Percentiles rank a stretch among this genome's conserved stretches.
Evolutionary conservation across 2,113 vertebrate species (phyloP).

Genomic region (Microtus oregoni): DNA sequence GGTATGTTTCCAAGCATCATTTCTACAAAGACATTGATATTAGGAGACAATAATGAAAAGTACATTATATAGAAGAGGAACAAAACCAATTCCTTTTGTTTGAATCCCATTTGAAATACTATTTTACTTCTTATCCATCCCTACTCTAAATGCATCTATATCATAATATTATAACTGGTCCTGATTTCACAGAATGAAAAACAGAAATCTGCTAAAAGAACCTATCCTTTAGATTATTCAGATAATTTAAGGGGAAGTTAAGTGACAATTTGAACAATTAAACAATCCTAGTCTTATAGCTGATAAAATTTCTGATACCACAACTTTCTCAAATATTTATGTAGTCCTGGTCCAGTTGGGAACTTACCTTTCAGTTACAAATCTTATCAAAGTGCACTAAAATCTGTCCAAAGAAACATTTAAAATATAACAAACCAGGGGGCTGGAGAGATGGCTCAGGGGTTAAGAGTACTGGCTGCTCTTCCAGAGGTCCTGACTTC

Average conservation of each 20-base stretch:
- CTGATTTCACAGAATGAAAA: slow-evolving; percentile 20
- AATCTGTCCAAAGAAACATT: not conserved
- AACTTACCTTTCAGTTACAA: slow-evolving; percentile 3
- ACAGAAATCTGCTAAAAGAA: slow-evolving; percentile 21
- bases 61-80: slow-evolving; percentile 13
- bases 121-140: slow-evolving; percentile 21
- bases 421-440: not conserved
- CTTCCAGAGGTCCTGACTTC: not conserved
- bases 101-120: not conserved
- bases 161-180: slow-evolving; percentile 2
- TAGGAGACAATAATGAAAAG: slow-evolving; percentile 13
- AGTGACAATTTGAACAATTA: slow-evolving; percentile 46
- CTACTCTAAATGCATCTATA: slow-evolving; percentile 5
- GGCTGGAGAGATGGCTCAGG: not conserved
- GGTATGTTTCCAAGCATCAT: not conserved
- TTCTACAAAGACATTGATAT: slow-evolving; percentile 10
- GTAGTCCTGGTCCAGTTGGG: not conserved
- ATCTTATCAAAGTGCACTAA: not conserved
- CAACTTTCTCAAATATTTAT: slow-evolving; percentile 37
- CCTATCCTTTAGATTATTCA: slow-evolving; percentile 20
- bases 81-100: not conserved
- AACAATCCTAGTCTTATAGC: slow-evolving; percentile 40
- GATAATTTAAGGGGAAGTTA: slow-evolving; percentile 55
- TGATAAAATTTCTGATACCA: slow-evolving; percentile 16
- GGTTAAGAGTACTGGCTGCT: not conserved